Conservation (phyloP, 1,140 invertebrate species). For the Drosophila pallidifrons region DNA sequence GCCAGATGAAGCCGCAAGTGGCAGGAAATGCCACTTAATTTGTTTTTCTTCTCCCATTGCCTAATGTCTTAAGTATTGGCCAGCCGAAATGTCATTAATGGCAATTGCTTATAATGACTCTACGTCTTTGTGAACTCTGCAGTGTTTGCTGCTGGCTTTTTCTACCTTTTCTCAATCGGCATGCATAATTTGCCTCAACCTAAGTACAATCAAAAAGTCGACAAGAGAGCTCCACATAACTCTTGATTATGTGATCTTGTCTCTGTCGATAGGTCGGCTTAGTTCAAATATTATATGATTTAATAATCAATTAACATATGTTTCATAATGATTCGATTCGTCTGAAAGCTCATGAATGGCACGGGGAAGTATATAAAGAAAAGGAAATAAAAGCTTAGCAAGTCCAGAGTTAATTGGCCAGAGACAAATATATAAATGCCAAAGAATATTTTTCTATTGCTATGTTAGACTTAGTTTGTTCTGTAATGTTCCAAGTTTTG, state of each 20-base stretch:
- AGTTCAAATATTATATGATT: conserved; percentile 5
- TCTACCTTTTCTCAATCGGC: conserved; percentile 36
- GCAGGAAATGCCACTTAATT: conserved; percentile 83
- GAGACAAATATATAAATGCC: too few species aligned
- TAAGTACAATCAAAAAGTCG: conserved; percentile 30
- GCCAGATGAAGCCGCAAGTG: conserved; percentile 63
- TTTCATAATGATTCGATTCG: conserved; percentile 22
- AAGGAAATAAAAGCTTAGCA: conserved; percentile 9
- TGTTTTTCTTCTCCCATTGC: conserved; percentile 50
- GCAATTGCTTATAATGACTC: conserved; percentile 80
- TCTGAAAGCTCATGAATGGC: conserved; percentile 1
- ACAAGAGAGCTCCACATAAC: conserved; percentile 20
- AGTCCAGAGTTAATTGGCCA: conserved; percentile 7
- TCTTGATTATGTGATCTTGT: conserved; percentile 8
- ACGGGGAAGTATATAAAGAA: conserved; percentile 2
- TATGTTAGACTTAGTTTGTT: too few species aligned
- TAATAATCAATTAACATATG: conserved; percentile 35
- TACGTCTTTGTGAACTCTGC: conserved; percentile 51
- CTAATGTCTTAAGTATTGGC: conserved; percentile 73
- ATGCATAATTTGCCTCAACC: conserved; percentile 63
- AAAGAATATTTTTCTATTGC: too few species aligned
- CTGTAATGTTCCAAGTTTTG: too few species aligned
- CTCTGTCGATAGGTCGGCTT: background rate
- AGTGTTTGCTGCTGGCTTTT: too few species aligned
- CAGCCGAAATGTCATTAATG: conserved; percentile 79